Percentiles rank a stretch among this genome's conserved stretches.
phyloP scores from a whole-genome alignment of 2,797 vertebrate genomes.

The Setipinna tenuifilis region DNA sequence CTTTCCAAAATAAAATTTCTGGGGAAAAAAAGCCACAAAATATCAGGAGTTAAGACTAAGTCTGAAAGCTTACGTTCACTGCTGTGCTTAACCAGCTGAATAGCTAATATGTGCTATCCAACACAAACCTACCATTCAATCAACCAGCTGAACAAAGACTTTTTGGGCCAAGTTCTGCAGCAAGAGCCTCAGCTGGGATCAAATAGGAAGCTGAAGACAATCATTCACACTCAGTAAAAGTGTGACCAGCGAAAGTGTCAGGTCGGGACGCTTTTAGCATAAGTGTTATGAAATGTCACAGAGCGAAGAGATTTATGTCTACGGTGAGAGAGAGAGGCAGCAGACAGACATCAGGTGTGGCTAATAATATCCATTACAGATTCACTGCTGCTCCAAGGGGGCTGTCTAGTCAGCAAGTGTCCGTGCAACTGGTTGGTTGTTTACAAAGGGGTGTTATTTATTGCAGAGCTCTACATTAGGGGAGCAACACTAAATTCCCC shows the following conservation, averaged over 20 bases:
- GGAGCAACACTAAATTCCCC: background rate
- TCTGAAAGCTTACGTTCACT: too few relatives aligned
- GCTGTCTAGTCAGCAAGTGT: background rate
- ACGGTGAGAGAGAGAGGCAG: background rate
- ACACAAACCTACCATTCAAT: background rate
- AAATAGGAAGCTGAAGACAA: background rate
- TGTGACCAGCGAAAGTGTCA: background rate
- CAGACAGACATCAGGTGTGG: background rate
- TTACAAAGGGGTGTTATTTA: background rate
- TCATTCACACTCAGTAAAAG: background rate
- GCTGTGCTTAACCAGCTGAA: background rate
- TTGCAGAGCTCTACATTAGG: background rate
- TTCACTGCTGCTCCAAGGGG: background rate
- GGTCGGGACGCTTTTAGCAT: background rate
- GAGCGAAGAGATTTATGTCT: background rate
- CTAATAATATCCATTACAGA: background rate
- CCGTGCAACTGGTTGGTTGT: background rate
- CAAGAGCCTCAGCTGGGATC: background rate
- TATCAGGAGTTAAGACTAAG: too few relatives aligned
- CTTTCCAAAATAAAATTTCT: too few relatives aligned
- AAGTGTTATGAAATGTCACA: background rate
- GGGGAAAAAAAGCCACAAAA: too few relatives aligned
- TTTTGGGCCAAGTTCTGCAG: background rate
- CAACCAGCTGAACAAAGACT: background rate
- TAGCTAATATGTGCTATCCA: background rate